These are phyloP conservation scores for Chiloscyllium plagiosum DNA, from an alignment of 2,113 vertebrate genomes.

Conservation along the genomic window DNA sequence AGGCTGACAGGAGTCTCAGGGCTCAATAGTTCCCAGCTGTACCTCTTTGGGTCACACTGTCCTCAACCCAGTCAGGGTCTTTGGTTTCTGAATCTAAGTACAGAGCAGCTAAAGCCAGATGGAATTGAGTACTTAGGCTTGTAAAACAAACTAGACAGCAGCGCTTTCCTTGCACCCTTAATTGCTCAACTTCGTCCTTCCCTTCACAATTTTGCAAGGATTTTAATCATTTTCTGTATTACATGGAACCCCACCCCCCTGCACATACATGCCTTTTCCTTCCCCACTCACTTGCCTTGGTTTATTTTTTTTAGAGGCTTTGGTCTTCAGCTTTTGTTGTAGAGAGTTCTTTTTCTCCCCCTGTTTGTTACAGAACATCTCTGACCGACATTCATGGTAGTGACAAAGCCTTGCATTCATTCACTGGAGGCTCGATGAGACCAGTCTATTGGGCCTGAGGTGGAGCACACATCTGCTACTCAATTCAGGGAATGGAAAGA, in stretches of 20 bases:
- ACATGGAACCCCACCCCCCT: background rate
- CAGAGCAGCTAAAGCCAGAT: background rate
- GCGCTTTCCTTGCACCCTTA: constrained; percentile 18
- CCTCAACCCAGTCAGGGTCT: constrained; percentile 37
- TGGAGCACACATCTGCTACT: constrained; percentile 53
- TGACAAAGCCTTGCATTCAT: constrained; percentile 57
- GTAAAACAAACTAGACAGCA: constrained; percentile 8
- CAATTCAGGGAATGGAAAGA: constrained; percentile 41
- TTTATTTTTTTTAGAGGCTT: constrained; percentile 62
- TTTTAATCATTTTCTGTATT: constrained; percentile 14
- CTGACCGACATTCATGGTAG: constrained; percentile 62
- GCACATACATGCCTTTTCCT: constrained; percentile 52
- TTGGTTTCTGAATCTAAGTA: constrained; percentile 34
- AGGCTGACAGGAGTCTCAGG: constrained; percentile 78
- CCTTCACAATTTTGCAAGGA: background rate
- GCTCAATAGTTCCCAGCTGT: constrained; percentile 76
- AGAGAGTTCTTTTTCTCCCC: constrained; percentile 49
- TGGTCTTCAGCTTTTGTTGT: constrained; percentile 61
- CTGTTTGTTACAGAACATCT: constrained; percentile 70
- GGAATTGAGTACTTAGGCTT: constrained; percentile 17
- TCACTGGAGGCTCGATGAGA: constrained; percentile 46
- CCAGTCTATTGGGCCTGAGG: constrained; percentile 47
- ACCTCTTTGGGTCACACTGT: constrained; percentile 54
- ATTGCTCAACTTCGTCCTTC: constrained; percentile 33
- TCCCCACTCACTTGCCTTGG: constrained; percentile 48